Percentiles rank a stretch among this genome's conserved stretches.
Conservation (phyloP, 2,797 vertebrate species). For the Periophthalmus magnuspinnatus region DNA sequence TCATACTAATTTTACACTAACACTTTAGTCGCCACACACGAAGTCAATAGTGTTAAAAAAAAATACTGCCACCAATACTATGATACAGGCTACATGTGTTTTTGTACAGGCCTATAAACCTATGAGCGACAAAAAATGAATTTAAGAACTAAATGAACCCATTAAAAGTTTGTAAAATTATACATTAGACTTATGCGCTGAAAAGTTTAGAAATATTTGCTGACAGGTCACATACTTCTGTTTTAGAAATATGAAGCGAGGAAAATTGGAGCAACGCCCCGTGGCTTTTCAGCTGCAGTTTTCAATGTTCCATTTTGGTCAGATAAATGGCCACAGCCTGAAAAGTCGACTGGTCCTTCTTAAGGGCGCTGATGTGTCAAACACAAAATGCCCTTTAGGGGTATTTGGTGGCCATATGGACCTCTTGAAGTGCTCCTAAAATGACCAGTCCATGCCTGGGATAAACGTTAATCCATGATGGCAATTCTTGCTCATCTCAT, state of each 20-base stretch:
- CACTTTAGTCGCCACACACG: constrained; percentile 70
- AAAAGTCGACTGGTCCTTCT: constrained; percentile 55
- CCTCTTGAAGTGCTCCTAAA: constrained; percentile 9
- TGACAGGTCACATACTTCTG: constrained; percentile 45
- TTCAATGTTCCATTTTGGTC: constrained; percentile 74
- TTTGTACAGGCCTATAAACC: not conserved
- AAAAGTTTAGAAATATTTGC: constrained; percentile 10
- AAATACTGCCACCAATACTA: not conserved
- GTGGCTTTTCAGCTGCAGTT: constrained; percentile 66
- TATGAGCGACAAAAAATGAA: not conserved
- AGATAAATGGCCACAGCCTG: constrained; percentile 68
- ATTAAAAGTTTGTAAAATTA: not conserved
- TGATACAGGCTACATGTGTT: not conserved
- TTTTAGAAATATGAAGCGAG: constrained; percentile 73
- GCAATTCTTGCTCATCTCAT: not conserved
- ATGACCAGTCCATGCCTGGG: not conserved
- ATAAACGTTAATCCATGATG: not conserved
- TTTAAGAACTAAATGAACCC: not conserved
- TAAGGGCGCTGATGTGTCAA: constrained; percentile 15
- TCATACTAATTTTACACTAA: constrained; percentile 78
- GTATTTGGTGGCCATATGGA: constrained; percentile 44
- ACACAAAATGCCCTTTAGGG: constrained; percentile 42
- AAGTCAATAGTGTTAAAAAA: constrained; percentile 23
- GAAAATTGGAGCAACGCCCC: constrained; percentile 78
- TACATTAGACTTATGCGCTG: not conserved